Conservation (phyloP, 2,113 vertebrate genomes). For the Equus przewalskii region DNA sequence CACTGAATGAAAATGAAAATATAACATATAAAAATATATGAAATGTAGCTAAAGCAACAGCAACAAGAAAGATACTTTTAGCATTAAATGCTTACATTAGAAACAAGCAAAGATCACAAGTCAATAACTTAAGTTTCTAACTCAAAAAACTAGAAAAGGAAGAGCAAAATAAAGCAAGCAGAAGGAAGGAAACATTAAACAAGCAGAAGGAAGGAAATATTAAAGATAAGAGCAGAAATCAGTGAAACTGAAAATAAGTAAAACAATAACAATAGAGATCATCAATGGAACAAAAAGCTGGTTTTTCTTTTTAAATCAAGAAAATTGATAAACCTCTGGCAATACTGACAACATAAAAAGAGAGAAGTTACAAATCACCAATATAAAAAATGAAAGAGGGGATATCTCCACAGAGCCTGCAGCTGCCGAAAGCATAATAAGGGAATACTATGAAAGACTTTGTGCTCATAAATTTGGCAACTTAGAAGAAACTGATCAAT, state of each 20-base stretch:
- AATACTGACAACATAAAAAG: background rate
- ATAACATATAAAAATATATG: background rate
- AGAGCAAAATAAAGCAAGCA: background rate
- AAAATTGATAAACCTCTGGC: background rate
- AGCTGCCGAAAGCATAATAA: background rate
- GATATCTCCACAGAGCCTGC: background rate
- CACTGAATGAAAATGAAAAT: slow-evolving; percentile 11
- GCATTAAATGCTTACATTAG: background rate
- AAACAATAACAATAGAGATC: background rate
- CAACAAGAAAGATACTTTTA: background rate
- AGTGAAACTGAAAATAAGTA: background rate
- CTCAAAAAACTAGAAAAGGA: background rate
- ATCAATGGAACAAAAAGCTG: background rate
- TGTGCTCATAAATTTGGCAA: background rate
- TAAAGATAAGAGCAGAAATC: background rate
- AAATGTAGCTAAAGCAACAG: background rate
- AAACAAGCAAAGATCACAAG: background rate
- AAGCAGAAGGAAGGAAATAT: background rate
- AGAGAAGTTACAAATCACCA: background rate
- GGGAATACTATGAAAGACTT: background rate
- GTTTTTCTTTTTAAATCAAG: background rate
- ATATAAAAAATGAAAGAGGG: background rate
- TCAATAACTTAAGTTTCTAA: background rate
- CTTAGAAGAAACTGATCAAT: background rate
- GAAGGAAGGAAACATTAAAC: background rate